Evolutionary conservation across 2,888 invertebrate genomes (phyloP), one percentile per base, ranked within the genome.

Genomic region (Ormyrus rosae): DNA sequence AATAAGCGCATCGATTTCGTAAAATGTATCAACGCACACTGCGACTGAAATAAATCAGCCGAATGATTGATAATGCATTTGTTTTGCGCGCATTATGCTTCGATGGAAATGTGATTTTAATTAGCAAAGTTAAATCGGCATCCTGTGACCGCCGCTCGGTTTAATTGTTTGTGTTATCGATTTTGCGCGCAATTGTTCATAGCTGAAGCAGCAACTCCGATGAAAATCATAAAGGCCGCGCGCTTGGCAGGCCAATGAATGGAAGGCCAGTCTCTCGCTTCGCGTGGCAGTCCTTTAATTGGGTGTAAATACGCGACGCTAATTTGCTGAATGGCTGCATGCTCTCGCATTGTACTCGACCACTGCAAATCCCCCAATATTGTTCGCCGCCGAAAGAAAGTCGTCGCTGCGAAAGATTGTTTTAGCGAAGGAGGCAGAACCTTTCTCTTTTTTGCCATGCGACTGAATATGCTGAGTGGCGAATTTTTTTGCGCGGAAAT

Each of bases 81-180:
- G 51, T 60, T 70, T 50, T 61, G 50, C 13, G n/a, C 45, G 45
- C 0, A 53, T 63, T 53, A 55, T 13, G 34, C 48, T 19, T 19
- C 34, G 34, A 48, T 71, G 50, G 45, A 58, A 70, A 46, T 45
- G 71, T n/a, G 64, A 70, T 60, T 78, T 72, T 71, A 72, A 78
- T 78, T 72, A 67, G 58, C 46, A n/a, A 72, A 72, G 60, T 60
- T 71, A 65, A 78, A 67, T 72, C 46, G 53, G 67, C 34, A 72
- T 55, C 45, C 46, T 8, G 10, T 9, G 11, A 6, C 46, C 9
- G 11, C 58, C n/a, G 51, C 1, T 19, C 13, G 50, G 46, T 79
- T 68, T 69, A 69, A 79, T 73, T 79, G 79, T 74, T 63, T 63
- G 50, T 56, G 13, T 72, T 79, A 79, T 79, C 69, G 69, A 73